Evolutionary conservation across 2,888 invertebrate genomes (phyloP).

Genomic region (Nomada flava): DNA sequence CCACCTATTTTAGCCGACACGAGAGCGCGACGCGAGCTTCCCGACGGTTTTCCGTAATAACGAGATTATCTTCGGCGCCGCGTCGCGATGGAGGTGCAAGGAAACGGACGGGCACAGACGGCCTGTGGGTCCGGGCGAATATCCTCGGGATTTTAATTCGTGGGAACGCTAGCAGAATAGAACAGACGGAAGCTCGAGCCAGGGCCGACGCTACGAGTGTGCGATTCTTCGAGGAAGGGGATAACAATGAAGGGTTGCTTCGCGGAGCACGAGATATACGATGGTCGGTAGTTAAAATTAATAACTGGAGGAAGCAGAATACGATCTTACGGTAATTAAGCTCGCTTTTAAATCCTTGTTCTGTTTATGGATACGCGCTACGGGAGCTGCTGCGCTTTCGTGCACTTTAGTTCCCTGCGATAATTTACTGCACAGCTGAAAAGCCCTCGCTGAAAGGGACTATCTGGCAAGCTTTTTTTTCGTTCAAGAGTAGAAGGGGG

Average conservation of each 20-base stretch:
- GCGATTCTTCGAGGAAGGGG: slow-evolving; percentile 59
- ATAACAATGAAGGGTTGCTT: slow-evolving; percentile 59
- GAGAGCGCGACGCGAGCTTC: slow-evolving; percentile 64
- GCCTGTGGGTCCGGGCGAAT: neutral
- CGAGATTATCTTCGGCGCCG: slow-evolving; percentile 59
- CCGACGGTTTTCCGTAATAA: slow-evolving; percentile 61
- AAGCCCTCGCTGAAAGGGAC: no score
- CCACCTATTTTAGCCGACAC: slow-evolving; percentile 62
- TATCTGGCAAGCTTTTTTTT: no score
- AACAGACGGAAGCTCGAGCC: neutral
- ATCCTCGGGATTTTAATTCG: slow-evolving; percentile 18
- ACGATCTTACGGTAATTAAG: slow-evolving; percentile 70
- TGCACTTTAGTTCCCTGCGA: neutral
- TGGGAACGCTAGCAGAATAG: neutral
- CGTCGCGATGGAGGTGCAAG: slow-evolving; percentile 24
- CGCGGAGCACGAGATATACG: slow-evolving; percentile 50
- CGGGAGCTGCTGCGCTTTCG: no score
- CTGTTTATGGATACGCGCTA: slow-evolving; percentile 42
- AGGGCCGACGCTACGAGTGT: slow-evolving; percentile 35
- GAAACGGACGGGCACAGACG: slow-evolving; percentile 8
- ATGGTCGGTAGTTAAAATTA: slow-evolving; percentile 65
- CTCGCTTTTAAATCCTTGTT: slow-evolving; percentile 55
- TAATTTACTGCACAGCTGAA: neutral
- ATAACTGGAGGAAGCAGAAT: slow-evolving; percentile 58
- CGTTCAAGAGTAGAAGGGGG: no score